These are phyloP conservation scores for Drosophila nebulosa DNA, from an alignment of 1,140 invertebrate species.

Conservation along the genomic window DNA sequence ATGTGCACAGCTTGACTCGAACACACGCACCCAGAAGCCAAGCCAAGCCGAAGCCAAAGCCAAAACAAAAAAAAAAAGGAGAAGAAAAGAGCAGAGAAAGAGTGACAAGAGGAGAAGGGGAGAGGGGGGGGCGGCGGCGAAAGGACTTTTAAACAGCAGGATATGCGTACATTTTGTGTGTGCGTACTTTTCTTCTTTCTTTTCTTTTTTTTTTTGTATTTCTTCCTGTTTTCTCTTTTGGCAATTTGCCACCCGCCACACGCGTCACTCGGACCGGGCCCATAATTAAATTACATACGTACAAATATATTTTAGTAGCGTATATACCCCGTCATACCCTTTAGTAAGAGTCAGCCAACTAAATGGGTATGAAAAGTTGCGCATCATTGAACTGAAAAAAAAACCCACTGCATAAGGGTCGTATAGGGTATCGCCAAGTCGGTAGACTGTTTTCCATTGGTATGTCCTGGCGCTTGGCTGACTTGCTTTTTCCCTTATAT, in stretches of 20 bases:
- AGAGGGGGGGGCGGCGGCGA: neutral
- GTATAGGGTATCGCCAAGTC: neutral
- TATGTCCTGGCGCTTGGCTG: neutral
- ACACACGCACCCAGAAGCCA: constrained; percentile 47
- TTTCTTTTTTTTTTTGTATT: constrained; percentile 1
- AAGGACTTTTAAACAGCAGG: constrained; percentile 74
- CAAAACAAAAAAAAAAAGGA: constrained; percentile 56
- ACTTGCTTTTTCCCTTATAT: constrained; percentile 50
- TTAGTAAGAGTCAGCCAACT: no score
- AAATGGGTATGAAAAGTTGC: no score
- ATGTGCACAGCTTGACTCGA: constrained; percentile 77
- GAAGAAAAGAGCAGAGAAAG: constrained; percentile 54
- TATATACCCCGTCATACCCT: neutral
- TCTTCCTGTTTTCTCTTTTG: constrained; percentile 38
- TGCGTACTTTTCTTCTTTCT: constrained; percentile 2
- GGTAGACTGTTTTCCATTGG: neutral
- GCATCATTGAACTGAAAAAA: no score
- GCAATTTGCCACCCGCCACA: constrained; percentile 75
- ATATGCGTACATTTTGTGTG: constrained; percentile 66
- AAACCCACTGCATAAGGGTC: no score
- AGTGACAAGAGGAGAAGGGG: neutral
- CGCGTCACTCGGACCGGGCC: constrained; percentile 46
- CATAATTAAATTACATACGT: constrained; percentile 78
- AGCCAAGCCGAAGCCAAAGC: neutral
- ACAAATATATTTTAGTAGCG: constrained; percentile 2